These are phyloP conservation scores for Lepidocolaptes lacrymiger DNA, from an alignment of 2,797 vertebrate species.

Conservation along the genomic window DNA sequence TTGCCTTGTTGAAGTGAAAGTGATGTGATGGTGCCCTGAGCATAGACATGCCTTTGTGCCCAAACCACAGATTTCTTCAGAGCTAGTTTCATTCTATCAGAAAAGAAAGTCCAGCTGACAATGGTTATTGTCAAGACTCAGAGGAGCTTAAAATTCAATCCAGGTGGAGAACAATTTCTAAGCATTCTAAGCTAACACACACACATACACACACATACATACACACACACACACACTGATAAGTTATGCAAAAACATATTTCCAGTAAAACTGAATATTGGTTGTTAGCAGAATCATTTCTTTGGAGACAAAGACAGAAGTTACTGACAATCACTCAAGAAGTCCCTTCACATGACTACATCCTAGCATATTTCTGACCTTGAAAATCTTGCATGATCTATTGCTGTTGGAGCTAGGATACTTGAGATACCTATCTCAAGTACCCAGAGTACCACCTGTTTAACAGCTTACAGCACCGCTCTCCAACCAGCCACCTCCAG, in stretches of 20 bases:
- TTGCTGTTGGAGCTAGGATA: background rate
- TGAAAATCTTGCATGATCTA: background rate
- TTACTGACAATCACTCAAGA: background rate
- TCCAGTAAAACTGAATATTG: background rate
- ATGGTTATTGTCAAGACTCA: background rate
- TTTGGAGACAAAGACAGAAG: background rate
- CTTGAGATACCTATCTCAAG: background rate
- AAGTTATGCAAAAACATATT: background rate
- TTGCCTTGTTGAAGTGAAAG: background rate
- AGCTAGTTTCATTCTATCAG: background rate
- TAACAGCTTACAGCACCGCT: background rate
- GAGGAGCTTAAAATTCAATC: background rate
- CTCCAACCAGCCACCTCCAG: background rate
- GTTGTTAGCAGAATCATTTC: background rate
- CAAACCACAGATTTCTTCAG: background rate
- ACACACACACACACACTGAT: fast-evolving
- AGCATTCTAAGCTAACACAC: background rate
- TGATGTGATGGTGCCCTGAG: background rate
- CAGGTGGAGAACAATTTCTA: background rate
- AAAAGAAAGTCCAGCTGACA: background rate
- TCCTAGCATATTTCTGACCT: background rate
- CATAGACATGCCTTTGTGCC: background rate
- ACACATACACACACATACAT: background rate
- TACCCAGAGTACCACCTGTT: background rate
- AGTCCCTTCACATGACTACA: background rate